Base-by-base conservation (phyloP, 1,140 invertebrate genomes). In the Camponotus vicinus region DNA sequence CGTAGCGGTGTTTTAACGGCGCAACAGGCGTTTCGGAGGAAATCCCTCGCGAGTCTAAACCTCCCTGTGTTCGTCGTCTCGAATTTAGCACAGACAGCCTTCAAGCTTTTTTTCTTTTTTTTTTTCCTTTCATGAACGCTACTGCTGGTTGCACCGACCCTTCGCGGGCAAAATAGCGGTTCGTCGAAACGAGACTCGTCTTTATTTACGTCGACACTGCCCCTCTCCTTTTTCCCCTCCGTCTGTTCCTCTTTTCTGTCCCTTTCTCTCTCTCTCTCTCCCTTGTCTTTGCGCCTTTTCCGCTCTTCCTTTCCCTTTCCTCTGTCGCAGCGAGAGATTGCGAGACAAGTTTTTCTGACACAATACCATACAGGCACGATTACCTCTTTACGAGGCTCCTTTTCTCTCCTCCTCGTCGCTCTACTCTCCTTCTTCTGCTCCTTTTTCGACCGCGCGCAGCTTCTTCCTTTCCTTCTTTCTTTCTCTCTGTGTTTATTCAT, bases 21-120 rank as follows among this genome's bases (percentile, higher is more conserved):
- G 86, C 86, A 90, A 86, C 86, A 90, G 86, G 80, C 86, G 77
- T 90, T 84, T 80, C 77, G 32, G 55, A 21, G 64, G 42, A 69
- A 66, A 27, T 59, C 61, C 21, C 32, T 18, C 45, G 11, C 80
- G 76, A 63, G 3, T 32, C 32, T 27, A 11, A 11, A 15, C n/a
- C 37, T 42, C 52, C 15, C 37, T 40, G 70, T 18, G 70, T 18
- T 83, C 21, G 45, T 42, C 37, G 85, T 45, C 66, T 85, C 86
- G 42, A 63, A 90, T 90, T 90, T 90, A 90, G 89, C 88, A 90
- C 85, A 82, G 86, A 87, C 85, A 90, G 57, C 88, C 82, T 90
- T 88, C 80, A 63, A 88, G 69, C 59, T 32, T 40, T 63, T 63
- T 82, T 86, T 86, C n/a, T n/a, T 90, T 32, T 86, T 90, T 32